Percentiles rank a stretch among this genome's conserved stretches.
phyloP scores from a whole-genome alignment of 1,140 invertebrate genomes.

The Scaptodrosophila lebanonensis region DNA sequence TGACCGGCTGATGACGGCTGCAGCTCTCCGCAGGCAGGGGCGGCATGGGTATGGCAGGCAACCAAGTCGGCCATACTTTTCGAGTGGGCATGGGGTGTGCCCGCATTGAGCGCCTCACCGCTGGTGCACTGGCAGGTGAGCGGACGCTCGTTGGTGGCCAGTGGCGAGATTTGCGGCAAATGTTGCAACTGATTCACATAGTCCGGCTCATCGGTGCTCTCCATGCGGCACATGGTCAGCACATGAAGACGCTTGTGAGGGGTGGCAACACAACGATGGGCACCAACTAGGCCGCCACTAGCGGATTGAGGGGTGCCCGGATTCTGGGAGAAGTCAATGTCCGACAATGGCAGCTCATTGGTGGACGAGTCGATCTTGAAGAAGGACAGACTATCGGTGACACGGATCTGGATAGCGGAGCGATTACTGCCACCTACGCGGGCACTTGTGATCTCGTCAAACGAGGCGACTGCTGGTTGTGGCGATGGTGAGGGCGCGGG shows the following conservation, averaged over 20 bases:
- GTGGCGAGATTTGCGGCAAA: slow-evolving; percentile 57
- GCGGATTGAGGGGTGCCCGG: slow-evolving; percentile 57
- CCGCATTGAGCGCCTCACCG: slow-evolving; percentile 6
- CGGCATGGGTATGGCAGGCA: not conserved
- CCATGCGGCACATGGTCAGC: slow-evolving; percentile 63
- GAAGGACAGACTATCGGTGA: slow-evolving; percentile 66
- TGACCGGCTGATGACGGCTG: not conserved
- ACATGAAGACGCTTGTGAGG: slow-evolving; percentile 47
- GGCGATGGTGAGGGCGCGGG: slow-evolving; percentile 1
- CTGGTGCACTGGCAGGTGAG: slow-evolving; percentile 70
- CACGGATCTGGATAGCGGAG: slow-evolving; percentile 53
- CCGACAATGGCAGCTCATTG: slow-evolving; percentile 81
- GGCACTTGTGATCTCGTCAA: slow-evolving; percentile 44
- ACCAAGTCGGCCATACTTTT: slow-evolving; percentile 58
- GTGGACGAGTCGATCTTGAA: slow-evolving; percentile 78
- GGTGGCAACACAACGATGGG: slow-evolving; percentile 18
- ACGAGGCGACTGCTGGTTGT: slow-evolving; percentile 10
- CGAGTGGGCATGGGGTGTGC: slow-evolving; percentile 50
- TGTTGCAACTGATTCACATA: slow-evolving; percentile 27
- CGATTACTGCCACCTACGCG: slow-evolving; percentile 37
- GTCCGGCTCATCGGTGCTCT: slow-evolving; percentile 57
- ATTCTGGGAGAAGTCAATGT: slow-evolving; percentile 77
- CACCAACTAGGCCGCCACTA: not conserved
- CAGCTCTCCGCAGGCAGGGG: not conserved
- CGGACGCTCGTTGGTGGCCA: slow-evolving; percentile 78